These are phyloP conservation scores for Atrina japonica DNA, from an alignment of 2,888 invertebrate genomes.

Conservation along the genomic window DNA sequence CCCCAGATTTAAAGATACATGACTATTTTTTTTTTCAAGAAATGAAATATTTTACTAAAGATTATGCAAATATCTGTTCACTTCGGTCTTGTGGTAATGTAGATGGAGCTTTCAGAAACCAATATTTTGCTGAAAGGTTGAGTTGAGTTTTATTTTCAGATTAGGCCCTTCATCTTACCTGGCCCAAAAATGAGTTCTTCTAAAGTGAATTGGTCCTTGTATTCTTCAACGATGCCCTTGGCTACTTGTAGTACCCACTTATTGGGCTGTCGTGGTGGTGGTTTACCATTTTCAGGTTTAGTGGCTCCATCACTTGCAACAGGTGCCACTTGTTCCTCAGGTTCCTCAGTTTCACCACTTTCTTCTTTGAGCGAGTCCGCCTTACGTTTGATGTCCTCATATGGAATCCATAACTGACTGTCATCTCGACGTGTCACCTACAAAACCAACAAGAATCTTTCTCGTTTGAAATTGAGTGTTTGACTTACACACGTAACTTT, in stretches of 20 bases:
- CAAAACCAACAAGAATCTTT: conserved; percentile 19
- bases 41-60: no score
- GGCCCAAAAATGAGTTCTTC: conserved; percentile 64
- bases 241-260: conserved; percentile 51
- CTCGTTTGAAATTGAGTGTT: neutral
- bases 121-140: no score
- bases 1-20: no score
- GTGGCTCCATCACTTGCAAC: conserved; percentile 26
- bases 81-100: no score
- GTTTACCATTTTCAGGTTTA: conserved; percentile 38
- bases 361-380: conserved; percentile 46
- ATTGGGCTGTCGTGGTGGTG: conserved; percentile 34
- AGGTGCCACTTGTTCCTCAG: conserved; percentile 32
- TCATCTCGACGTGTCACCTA: conserved; percentile 59
- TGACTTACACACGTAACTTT: neutral
- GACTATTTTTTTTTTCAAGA: no score
- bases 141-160: no score
- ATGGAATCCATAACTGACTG: conserved; percentile 58
- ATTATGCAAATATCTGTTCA: no score
- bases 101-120: no score
- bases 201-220: conserved; percentile 39
- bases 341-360: conserved; percentile 36
- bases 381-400: conserved; percentile 48
- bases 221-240: conserved; percentile 51
- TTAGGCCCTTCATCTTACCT: no score